phyloP scores from a whole-genome alignment of 2,113 vertebrate species.

The Cochlearius cochlearius region DNA sequence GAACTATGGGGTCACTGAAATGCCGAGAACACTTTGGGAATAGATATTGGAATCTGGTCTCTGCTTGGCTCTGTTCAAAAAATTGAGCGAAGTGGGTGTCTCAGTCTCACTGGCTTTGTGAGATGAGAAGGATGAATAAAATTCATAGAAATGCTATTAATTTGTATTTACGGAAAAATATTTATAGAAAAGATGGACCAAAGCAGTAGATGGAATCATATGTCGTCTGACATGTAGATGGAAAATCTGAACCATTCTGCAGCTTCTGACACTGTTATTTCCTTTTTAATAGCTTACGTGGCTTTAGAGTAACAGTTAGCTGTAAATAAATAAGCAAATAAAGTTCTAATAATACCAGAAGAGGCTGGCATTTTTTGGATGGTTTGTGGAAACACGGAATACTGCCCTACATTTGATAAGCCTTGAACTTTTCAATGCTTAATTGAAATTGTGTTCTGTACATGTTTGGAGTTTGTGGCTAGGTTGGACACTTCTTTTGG shows the following conservation, averaged over 20 bases:
- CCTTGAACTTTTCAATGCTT: neutral
- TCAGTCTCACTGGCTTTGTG: neutral
- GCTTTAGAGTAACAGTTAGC: neutral
- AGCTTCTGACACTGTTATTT: neutral
- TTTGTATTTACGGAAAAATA: neutral
- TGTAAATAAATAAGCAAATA: neutral
- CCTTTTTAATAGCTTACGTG: neutral
- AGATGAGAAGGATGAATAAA: neutral
- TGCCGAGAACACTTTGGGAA: neutral
- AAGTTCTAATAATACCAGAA: neutral
- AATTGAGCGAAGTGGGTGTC: neutral
- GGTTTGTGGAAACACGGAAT: neutral
- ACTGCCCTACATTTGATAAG: neutral
- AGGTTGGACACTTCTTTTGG: neutral
- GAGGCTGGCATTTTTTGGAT: accelerated
- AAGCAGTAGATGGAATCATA: neutral
- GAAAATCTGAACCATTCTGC: neutral
- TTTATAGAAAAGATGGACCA: neutral
- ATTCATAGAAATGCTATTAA: neutral
- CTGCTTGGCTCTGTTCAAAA: neutral
- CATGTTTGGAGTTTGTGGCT: neutral
- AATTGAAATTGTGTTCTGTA: neutral
- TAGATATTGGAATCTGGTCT: neutral
- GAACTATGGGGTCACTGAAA: neutral
- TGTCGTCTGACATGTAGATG: neutral